Evolutionary conservation across 2,888 invertebrate genomes (phyloP).

Genomic region (Euzophera pinguis): DNA sequence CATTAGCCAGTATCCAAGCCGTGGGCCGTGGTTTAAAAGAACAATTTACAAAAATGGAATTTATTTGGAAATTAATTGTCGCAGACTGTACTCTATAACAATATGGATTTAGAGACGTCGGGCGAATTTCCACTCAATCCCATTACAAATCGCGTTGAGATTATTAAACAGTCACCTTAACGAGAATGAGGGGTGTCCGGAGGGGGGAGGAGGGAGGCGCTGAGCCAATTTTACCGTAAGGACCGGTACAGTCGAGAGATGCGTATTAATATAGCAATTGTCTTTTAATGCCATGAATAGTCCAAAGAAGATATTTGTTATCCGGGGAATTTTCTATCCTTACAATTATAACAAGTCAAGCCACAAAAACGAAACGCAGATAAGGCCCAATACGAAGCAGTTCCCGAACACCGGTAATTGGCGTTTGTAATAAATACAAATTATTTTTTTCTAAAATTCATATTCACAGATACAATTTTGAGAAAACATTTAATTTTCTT

Average conservation of each 20-base stretch:
- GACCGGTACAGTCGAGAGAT: conserved; percentile 16
- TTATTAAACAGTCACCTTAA: conserved; percentile 69
- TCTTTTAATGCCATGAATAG: conserved; percentile 1
- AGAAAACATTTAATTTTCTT: no score
- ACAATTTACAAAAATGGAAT: no score
- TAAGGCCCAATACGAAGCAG: no score
- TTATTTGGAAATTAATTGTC: not conserved
- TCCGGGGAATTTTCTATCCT: no score
- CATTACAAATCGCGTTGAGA: conserved; percentile 66
- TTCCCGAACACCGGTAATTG: no score
- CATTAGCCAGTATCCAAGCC: no score
- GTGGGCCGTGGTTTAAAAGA: no score
- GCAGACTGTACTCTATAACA: conserved; percentile 39
- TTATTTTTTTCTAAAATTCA: no score
- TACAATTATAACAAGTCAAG: no score
- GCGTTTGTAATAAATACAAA: no score
- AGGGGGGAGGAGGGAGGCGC: conserved; percentile 16
- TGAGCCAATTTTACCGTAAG: conserved; percentile 18
- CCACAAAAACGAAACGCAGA: no score
- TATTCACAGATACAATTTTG: no score
- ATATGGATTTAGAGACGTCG: conserved; percentile 39
- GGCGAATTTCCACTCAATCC: conserved; percentile 55
- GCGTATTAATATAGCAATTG: conserved; percentile 9
- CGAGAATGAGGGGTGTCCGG: conserved; percentile 38
- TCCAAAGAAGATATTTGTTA: not conserved